phyloP scores from a whole-genome alignment of 2,113 vertebrate genomes.

The Hyaena hyaena region DNA sequence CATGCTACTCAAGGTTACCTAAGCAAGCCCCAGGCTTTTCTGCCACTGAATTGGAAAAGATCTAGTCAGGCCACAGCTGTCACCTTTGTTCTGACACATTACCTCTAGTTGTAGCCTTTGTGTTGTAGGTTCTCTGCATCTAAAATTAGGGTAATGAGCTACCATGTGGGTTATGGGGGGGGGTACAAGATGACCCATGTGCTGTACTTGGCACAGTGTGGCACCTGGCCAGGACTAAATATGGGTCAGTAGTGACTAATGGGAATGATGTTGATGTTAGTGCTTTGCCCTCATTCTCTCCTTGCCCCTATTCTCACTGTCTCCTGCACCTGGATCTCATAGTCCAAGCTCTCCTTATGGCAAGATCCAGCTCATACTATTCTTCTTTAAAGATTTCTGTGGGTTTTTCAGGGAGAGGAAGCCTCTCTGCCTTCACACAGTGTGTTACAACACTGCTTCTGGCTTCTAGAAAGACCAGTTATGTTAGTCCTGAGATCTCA shows the following conservation, averaged over 20 bases:
- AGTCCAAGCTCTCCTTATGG: background rate
- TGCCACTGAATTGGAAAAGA: background rate
- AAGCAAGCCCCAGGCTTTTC: background rate
- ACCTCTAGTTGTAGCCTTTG: background rate
- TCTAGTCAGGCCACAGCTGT: background rate
- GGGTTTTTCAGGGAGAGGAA: background rate
- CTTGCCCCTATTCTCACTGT: background rate
- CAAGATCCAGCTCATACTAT: background rate
- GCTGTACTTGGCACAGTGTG: background rate
- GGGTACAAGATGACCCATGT: rapidly evolving
- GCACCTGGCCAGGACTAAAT: background rate
- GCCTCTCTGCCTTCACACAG: background rate
- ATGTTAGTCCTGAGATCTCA: background rate
- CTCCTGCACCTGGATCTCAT: background rate
- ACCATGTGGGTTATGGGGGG: background rate
- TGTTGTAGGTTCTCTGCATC: background rate
- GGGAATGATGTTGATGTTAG: rapidly evolving
- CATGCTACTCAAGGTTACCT: background rate
- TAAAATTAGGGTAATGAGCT: background rate
- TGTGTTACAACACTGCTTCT: background rate
- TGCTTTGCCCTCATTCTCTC: background rate
- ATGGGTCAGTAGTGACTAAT: background rate
- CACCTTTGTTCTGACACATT: background rate
- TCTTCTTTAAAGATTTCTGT: background rate
- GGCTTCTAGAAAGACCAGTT: background rate